Base-by-base conservation (phyloP, 2,797 vertebrate genomes). In the Basileuterus tristriatus region DNA sequence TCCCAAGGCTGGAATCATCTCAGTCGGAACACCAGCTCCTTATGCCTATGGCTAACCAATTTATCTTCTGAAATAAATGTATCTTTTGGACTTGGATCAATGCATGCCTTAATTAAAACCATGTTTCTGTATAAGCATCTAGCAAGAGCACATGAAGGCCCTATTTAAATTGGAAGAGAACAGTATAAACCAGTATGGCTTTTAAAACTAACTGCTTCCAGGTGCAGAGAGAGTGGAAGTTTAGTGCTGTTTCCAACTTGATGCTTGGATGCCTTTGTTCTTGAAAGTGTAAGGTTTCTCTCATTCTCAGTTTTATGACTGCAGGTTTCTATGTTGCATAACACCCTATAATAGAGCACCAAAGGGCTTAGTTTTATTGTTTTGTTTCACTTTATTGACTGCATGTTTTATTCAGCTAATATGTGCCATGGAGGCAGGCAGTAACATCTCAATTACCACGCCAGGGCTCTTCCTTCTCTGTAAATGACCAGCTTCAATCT, bases 181-280 rank as follows among this genome's bases (percentile, higher is more conserved):
- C 44, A 70, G 94, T 90, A 95, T 94, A 97, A 97, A 97, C 93
- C 88, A 69, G 85, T 78, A 60, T 22, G 59, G 96, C 93, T 96
- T 97, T 96, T 97, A 95, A 86, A 96, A 85, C 97, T 98, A 98
- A 98, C 96, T 92, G 96, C 96, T 98, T 98, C 97, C 98, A 98
- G 98, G 98, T 98, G 98, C 96, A 94, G 68, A 41, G n/a, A 86
- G 95, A 94, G 93, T 76, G 77, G 65, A 94, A 76, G 84, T 88
- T 78, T 78, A 90, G 90, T 87, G 90, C 77, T 39, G 47, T 76
- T 92, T 94, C 76, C 87, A 91, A 81, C 84, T 89, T 74, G 83
- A 95, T 52, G 94, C 94, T 94, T 90, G 89, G 78, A 65, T 58
- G 90, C 82, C 97, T 97, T 97, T 97, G 96, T 96, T 97, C 97